Evolutionary conservation across 2,797 vertebrate genomes (phyloP).

Genomic region (Acanthurus lineatus): DNA sequence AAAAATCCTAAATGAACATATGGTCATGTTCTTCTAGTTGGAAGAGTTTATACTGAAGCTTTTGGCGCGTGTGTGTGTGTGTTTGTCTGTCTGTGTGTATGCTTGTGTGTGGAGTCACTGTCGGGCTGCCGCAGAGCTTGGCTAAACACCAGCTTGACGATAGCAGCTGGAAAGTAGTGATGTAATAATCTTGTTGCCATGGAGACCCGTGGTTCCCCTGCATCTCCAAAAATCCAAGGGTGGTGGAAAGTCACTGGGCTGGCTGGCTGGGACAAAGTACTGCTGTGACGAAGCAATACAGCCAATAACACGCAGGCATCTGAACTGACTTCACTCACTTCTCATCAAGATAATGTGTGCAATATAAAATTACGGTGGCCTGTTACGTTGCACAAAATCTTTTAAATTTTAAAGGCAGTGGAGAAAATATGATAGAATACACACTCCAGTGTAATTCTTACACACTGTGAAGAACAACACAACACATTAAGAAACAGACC

Average conservation of each 20-base stretch:
- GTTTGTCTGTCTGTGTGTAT: slow-evolving; percentile 4
- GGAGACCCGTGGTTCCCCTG: slow-evolving; percentile 79
- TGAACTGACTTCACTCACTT: slow-evolving; percentile 8
- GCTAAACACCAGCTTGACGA: slow-evolving; percentile 78
- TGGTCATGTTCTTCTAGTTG: slow-evolving; percentile 17
- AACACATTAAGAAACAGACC: not conserved
- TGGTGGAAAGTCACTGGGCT: slow-evolving; percentile 80
- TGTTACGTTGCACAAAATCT: not conserved
- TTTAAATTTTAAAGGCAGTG: too few species aligned
- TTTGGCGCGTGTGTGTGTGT: slow-evolving; percentile 19
- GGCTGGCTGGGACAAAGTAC: slow-evolving; percentile 56
- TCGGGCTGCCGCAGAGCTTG: slow-evolving; percentile 73
- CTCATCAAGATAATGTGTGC: slow-evolving; percentile 14
- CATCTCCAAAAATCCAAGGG: slow-evolving; percentile 85
- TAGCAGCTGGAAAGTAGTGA: slow-evolving; percentile 84
- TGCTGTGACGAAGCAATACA: slow-evolving; percentile 42
- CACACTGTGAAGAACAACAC: not conserved
- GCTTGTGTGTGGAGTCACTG: slow-evolving; percentile 65
- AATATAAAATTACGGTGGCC: not conserved
- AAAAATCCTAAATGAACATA: slow-evolving; percentile 9
- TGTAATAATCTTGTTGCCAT: slow-evolving; percentile 87
- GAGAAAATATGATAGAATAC: not conserved
- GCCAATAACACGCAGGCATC: not conserved
- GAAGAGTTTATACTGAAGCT: slow-evolving; percentile 45
- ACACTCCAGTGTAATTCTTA: not conserved